A percentile compares a stretch with the other conserved stretches of the same genome.
Evolutionary conservation across 2,888 invertebrate species (phyloP).

Genomic region (Altica lythri): DNA sequence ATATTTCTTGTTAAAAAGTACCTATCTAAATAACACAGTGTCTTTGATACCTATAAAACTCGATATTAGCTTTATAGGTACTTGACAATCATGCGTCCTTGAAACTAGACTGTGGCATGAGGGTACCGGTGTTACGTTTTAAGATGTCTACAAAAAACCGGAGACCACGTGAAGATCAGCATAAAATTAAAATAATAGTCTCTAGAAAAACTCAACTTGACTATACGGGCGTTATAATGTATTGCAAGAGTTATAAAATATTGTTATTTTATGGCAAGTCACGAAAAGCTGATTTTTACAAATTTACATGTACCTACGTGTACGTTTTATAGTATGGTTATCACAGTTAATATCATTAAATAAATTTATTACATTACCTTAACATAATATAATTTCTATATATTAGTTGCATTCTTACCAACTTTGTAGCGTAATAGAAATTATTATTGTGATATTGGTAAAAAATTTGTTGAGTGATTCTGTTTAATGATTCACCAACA

Average conservation of each 20-base stretch:
- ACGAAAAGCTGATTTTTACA: conserved; percentile 9
- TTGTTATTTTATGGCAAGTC: conserved; percentile 10
- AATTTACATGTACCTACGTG: conserved; percentile 16
- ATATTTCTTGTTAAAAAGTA: too few species aligned
- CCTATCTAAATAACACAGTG: too few species aligned
- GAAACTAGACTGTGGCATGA: conserved; percentile 32
- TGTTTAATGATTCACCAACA: too few species aligned
- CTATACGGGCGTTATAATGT: conserved; percentile 32
- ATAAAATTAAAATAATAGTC: conserved; percentile 31
- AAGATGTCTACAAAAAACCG: conserved; percentile 27
- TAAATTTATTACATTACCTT: too few species aligned
- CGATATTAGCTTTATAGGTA: conserved; percentile 15
- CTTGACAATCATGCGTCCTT: conserved; percentile 27
- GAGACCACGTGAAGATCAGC: conserved; percentile 20
- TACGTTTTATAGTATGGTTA: too few species aligned
- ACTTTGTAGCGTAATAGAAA: too few species aligned
- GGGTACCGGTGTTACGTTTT: conserved; percentile 35
- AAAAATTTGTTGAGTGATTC: too few species aligned
- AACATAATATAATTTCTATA: too few species aligned
- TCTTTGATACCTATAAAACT: too few species aligned
- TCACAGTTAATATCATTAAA: not conserved
- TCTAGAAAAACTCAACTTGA: conserved; percentile 26
- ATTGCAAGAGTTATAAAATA: conserved; percentile 15
- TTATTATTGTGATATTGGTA: too few species aligned
- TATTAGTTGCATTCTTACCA: too few species aligned